Evolutionary conservation across 1,140 invertebrate species (phyloP).

Genomic region (Hesperophylax magnus): DNA sequence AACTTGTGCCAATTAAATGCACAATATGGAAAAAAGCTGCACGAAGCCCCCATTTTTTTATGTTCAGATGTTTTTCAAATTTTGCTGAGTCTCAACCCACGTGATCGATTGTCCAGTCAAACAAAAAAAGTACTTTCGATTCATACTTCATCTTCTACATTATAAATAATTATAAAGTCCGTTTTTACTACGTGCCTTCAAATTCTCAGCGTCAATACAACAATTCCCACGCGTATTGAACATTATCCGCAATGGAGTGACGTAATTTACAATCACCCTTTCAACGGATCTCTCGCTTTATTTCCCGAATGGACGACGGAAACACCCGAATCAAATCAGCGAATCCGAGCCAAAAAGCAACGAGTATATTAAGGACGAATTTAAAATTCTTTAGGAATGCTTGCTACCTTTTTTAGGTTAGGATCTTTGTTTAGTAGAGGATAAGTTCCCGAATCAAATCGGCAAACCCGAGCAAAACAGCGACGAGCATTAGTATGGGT

Average conservation of each 20-base stretch:
- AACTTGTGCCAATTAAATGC: too few species aligned
- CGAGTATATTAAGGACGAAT: neutral
- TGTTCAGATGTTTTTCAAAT: too few species aligned
- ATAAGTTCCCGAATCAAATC: neutral
- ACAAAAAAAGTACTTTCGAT: neutral
- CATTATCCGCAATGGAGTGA: constrained; percentile 38
- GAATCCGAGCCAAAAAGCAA: neutral
- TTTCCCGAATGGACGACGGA: neutral
- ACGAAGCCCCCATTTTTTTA: too few species aligned
- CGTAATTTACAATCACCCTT: constrained; percentile 4
- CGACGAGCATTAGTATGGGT: neutral
- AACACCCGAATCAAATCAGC: neutral
- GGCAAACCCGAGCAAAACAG: neutral
- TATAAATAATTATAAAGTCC: neutral
- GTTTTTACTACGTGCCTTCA: neutral
- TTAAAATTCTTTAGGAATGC: neutral
- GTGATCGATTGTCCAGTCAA: neutral
- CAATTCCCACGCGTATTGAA: constrained; percentile 16
- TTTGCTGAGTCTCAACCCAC: too few species aligned
- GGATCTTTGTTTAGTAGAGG: neutral
- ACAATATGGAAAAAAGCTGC: too few species aligned
- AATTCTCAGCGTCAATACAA: constrained; percentile 2
- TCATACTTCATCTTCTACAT: neutral
- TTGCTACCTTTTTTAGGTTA: neutral
- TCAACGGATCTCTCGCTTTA: neutral